Base-by-base conservation (phyloP, 2,797 vertebrate species). In the Gadopsis marmoratus region DNA sequence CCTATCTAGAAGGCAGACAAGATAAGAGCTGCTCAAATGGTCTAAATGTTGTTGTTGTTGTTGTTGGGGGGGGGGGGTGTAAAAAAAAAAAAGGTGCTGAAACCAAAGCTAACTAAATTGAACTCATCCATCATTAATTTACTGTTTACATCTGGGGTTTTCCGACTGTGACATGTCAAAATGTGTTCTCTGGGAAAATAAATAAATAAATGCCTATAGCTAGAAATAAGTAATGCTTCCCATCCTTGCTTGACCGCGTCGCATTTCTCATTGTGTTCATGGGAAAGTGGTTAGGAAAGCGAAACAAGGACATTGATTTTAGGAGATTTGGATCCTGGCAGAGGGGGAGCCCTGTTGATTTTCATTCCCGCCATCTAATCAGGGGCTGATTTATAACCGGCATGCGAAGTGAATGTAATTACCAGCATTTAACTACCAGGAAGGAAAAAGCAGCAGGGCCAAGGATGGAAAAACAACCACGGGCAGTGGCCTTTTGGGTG, bases 331-430 rank as follows among this genome's bases (percentile, higher is more conserved):
- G 83, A 79, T 83, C 60, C 66, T 82, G 76, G 63, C 3, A 5
- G 64, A 80, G 55, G 74, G 55, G 71, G 77, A 76, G 76, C 54
- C 60, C 58, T 67, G 87, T 66, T 91, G 83, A 88, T 89, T 91
- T 84, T 47, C 70, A 87, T 83, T 84, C 85, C 9, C 35, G 64
- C 65, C 81, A 26, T 84, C 76, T 87, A 86, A 90, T 90, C 76
- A 62, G 77, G 41, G 48, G 7, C 80, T 86, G 88, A 89, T 88
- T 90, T 89, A 87, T 68, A 84, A 75, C 84, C 39, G 3, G 78
- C 70, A 87, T 71, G 82, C 81, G 81, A 87, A 92, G 80, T 86
- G 74, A 86, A 88, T 83, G 82, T 82, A 91, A 90, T 91, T 79
- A 88, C 61, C 62, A 80, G 77, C 63, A 59, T 87, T 88, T 84